Percentiles rank a stretch among this genome's conserved stretches.
Conservation (phyloP, 1,140 invertebrate species). For the Hylyphantes graminicola region DNA sequence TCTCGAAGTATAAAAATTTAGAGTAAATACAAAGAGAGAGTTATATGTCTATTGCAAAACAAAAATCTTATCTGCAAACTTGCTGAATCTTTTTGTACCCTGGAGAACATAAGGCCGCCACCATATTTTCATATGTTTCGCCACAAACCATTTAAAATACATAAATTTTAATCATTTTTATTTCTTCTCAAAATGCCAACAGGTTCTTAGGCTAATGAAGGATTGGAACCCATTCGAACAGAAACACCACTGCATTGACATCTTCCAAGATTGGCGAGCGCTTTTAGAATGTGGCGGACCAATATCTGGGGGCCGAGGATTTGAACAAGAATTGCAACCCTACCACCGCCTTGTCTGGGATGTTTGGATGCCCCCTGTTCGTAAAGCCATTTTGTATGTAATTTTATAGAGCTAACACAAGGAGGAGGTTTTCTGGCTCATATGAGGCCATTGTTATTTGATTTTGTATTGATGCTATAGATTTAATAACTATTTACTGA, state of each 20-base stretch:
- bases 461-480: too few relatives aligned
- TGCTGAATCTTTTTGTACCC: too few relatives aligned
- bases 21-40: too few relatives aligned
- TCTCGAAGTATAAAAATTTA: too few relatives aligned
- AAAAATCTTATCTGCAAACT: too few relatives aligned
- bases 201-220: slow-evolving; percentile 75
- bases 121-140: too few relatives aligned
- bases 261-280: slow-evolving; percentile 80
- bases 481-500: too few relatives aligned
- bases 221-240: slow-evolving; percentile 80
- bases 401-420: slow-evolving; percentile 28
- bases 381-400: slow-evolving; percentile 76
- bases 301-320: slow-evolving; percentile 1
- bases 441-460: not conserved
- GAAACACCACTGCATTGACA: slow-evolving; percentile 73
- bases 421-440: not conserved
- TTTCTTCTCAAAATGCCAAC: too few relatives aligned
- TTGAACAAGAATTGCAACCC: slow-evolving; percentile 73
- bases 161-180: not conserved
- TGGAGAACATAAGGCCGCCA: too few relatives aligned
- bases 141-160: not conserved
- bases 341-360: slow-evolving; percentile 89
- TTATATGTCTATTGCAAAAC: too few relatives aligned
- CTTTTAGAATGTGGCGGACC: slow-evolving; percentile 70
- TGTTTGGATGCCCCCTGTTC: slow-evolving; percentile 85